Base-by-base conservation (phyloP, 2,113 vertebrate species). In the Corythornis vintsioides region DNA sequence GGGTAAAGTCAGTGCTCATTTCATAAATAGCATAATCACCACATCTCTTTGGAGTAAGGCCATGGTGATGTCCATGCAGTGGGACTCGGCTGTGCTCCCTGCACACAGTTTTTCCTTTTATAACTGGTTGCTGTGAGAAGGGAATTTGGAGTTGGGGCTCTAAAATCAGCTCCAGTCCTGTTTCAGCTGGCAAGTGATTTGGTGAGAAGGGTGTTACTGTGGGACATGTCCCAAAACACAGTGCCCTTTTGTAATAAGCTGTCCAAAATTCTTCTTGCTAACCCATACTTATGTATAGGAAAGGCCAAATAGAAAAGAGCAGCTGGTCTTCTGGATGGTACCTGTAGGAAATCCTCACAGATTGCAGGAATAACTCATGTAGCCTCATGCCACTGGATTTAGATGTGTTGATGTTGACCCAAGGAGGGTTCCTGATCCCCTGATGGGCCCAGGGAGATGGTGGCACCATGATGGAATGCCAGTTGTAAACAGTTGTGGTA, bases 71-170 rank as follows among this genome's bases (percentile, higher is more conserved):
- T 50, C 79, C 76, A 70, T 56, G 25, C 31, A 63, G 38, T 1
- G 2, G 59, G 59, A 50, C 29, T 38, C 0, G 6, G 69, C 42
- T 69, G 76, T 63, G 35, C 57, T 91, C 65, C 70, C 76, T 86
- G 71, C 53, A 38, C 47, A 25, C 55, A 79, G 7, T 84, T 91
- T 95, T 75, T 59, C 67, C 55, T 70, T 88, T 66, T 55, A 57
- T 71, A 33, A 61, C 20, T 29, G 10, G 43, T 79, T 93, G 31
- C 40, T 2, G 2, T 80, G 57, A 52, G 42, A 73, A 45, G 48
- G 28, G 5, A 86, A 67, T 63, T 59, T 38, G 60, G 80, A 74
- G 42, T 60, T 13, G 4, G 1, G 21, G n/a, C 17, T 19, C 26
- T 90, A 77, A 90, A 88, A 28, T 42, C n/a, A 43, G 26, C 47